Percentiles rank a stretch among this genome's conserved stretches.
Evolutionary conservation across 2,888 invertebrate genomes (phyloP).

Genomic region (Chrysomela aeneicollis): DNA sequence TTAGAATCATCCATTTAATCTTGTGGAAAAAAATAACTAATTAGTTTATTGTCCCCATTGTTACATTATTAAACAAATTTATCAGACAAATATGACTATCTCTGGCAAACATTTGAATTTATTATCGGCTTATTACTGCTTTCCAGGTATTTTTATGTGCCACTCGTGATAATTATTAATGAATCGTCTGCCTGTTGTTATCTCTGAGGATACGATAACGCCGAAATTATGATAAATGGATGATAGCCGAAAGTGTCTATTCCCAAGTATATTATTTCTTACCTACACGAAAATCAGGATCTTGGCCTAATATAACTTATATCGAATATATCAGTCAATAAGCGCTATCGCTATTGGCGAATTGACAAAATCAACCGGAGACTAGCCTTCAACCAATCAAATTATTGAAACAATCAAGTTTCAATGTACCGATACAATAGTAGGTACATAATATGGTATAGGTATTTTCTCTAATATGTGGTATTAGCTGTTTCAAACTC

Average conservation of each 20-base stretch:
- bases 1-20: not conserved
- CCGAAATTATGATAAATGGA: conserved; percentile 12
- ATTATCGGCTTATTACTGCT: conserved; percentile 24
- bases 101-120: conserved; percentile 46
- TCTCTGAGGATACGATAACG: not conserved
- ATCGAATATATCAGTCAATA: no score
- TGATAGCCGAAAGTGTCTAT: not conserved
- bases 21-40: conserved; percentile 28
- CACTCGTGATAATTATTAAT: conserved; percentile 16
- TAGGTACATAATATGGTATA: no score
- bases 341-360: no score
- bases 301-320: no score
- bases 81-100: conserved; percentile 47
- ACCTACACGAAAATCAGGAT: no score
- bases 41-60: conserved; percentile 48
- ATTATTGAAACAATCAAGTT: no score
- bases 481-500: no score
- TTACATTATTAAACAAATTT: conserved; percentile 48
- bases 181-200: conserved; percentile 6
- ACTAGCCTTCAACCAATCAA: no score
- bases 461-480: no score
- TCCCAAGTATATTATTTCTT: not conserved
- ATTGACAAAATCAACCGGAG: no score
- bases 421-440: no score
- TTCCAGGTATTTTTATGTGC: conserved; percentile 28